phyloP scores from a whole-genome alignment of 92 coral and sea anemone species.

The Bergia puertoricense region DNA sequence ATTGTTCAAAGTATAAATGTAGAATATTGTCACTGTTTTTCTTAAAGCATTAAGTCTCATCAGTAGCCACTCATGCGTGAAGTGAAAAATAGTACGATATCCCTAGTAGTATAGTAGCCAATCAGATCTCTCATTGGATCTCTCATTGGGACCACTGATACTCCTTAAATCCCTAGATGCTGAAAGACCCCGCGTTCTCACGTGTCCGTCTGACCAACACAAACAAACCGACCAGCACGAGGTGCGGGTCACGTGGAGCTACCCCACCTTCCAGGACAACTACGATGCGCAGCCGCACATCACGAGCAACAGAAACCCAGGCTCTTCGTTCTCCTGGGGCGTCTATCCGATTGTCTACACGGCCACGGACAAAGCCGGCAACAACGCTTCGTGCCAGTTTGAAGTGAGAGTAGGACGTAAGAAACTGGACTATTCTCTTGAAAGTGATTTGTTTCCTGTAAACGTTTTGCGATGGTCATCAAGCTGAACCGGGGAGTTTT shows the following conservation, averaged over 20 bases:
- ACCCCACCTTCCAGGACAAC: slow-evolving; percentile 85
- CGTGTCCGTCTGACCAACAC: slow-evolving; percentile 75
- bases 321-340: slow-evolving; percentile 79
- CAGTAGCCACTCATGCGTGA: no score
- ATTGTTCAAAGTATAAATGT: no score
- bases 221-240: slow-evolving; percentile 55
- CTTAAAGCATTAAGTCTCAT: no score
- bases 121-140: no score
- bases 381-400: slow-evolving; percentile 87
- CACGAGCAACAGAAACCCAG: slow-evolving; percentile 77
- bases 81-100: no score
- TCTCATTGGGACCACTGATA: background rate
- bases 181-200: slow-evolving; percentile 83
- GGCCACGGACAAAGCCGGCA: slow-evolving; percentile 80
- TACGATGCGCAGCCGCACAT: slow-evolving; percentile 79
- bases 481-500: background rate
- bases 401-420: slow-evolving; percentile 87
- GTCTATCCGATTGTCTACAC: slow-evolving; percentile 64
- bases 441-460: background rate
- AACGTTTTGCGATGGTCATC: background rate
- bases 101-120: no score
- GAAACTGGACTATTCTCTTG: slow-evolving; percentile 5
- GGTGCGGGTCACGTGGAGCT: slow-evolving; percentile 78
- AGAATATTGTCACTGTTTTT: no score
- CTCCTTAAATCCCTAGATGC: slow-evolving; percentile 49